Percentiles rank a stretch among this genome's conserved stretches.
Evolutionary conservation across 1,140 invertebrate species (phyloP).

Genomic region (Helicoverpa armigera): DNA sequence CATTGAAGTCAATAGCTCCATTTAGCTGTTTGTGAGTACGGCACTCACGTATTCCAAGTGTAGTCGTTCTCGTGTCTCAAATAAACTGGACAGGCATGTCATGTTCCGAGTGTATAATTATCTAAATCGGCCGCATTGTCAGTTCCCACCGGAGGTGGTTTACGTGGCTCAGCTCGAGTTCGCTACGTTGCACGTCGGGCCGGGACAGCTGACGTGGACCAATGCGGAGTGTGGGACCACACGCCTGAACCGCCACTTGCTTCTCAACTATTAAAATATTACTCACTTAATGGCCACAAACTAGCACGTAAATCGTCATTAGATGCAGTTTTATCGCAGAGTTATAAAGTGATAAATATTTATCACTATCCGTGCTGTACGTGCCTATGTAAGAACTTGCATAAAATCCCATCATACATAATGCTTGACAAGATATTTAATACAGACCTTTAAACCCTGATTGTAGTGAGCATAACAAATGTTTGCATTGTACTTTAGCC

Average conservation of each 20-base stretch:
- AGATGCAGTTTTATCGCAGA: constrained; percentile 24
- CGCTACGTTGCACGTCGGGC: constrained; percentile 57
- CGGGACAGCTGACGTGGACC: constrained; percentile 67
- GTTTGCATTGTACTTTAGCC: constrained; percentile 31
- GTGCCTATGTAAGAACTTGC: background rate
- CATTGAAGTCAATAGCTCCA: constrained; percentile 45
- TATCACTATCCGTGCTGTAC: too few relatives aligned
- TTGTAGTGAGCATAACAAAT: constrained; percentile 22
- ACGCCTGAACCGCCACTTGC: constrained; percentile 32
- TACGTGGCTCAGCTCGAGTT: constrained; percentile 19
- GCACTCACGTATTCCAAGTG: constrained; percentile 20
- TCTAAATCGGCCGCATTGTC: background rate
- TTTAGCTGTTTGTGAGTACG: constrained; percentile 15
- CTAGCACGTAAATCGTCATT: constrained; percentile 39
- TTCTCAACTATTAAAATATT: constrained; percentile 46
- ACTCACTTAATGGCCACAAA: constrained; percentile 53
- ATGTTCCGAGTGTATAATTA: constrained; percentile 31
- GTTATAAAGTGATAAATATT: too few relatives aligned
- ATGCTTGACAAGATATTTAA: constrained; percentile 10
- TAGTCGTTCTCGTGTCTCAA: constrained; percentile 2
- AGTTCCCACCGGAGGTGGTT: constrained; percentile 50
- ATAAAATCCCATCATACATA: constrained; percentile 4
- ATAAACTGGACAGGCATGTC: background rate
- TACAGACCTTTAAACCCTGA: background rate
- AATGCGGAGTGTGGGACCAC: constrained; percentile 59